phyloP scores from a whole-genome alignment of 2,113 vertebrate genomes.

The Psilopsiagon aurifrons region DNA sequence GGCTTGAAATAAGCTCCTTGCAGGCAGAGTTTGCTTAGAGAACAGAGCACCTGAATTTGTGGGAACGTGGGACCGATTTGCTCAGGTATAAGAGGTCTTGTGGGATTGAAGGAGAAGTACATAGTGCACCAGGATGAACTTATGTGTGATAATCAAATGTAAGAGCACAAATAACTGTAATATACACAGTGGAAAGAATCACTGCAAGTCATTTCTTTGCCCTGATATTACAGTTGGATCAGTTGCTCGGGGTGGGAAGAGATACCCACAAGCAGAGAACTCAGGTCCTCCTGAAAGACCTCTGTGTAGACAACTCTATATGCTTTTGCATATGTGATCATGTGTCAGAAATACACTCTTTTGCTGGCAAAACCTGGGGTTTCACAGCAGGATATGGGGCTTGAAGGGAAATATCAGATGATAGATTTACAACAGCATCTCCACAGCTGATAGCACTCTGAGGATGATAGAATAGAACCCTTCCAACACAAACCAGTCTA shows the following conservation, averaged over 20 bases:
- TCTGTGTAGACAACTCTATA: neutral
- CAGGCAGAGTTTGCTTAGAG: neutral
- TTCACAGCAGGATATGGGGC: neutral
- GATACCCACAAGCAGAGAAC: neutral
- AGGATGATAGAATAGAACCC: neutral
- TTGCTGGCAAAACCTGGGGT: neutral
- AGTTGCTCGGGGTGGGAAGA: neutral
- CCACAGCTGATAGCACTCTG: neutral
- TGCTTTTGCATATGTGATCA: neutral
- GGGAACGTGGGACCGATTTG: neutral
- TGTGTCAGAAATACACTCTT: neutral
- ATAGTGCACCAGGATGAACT: neutral
- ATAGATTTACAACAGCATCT: neutral
- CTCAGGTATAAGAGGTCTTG: neutral
- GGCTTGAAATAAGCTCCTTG: neutral
- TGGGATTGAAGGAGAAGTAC: neutral
- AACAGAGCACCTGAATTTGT: neutral
- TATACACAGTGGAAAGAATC: neutral
- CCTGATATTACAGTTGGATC: neutral
- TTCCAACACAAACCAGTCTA: neutral
- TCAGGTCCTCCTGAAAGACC: neutral
- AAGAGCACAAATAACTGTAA: fast-evolving
- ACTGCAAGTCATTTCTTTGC: neutral
- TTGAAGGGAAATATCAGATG: neutral
- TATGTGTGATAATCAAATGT: neutral